Percentiles rank a stretch among this genome's conserved stretches.
Conservation (phyloP, 2,797 vertebrate species). For the Pseudocheirus occidentalis region DNA sequence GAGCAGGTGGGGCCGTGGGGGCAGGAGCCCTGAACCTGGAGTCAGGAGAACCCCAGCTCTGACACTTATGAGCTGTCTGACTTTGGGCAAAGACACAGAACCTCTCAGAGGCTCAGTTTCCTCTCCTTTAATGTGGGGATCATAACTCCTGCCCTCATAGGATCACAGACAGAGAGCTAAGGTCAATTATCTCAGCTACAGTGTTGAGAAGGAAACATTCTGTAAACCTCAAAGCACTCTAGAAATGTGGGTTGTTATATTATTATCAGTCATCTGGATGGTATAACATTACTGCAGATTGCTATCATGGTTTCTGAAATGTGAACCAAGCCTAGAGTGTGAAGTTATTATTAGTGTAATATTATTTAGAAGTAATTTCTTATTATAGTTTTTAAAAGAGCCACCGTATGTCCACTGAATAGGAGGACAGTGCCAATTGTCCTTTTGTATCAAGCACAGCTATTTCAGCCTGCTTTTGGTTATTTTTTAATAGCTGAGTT, state of each 20-base stretch:
- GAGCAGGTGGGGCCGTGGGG: background rate
- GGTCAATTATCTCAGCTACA: background rate
- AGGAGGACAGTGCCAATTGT: background rate
- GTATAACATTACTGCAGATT: constrained; percentile 45
- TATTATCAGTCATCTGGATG: background rate
- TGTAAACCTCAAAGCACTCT: background rate
- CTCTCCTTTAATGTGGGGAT: background rate
- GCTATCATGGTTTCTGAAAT: constrained; percentile 64
- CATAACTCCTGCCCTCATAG: background rate
- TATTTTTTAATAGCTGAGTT: background rate
- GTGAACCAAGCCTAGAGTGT: constrained; percentile 32
- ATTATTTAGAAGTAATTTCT: constrained; percentile 36
- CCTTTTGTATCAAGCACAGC: background rate
- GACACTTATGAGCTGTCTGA: background rate
- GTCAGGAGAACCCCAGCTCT: background rate
- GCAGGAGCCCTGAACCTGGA: background rate
- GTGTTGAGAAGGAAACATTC: background rate
- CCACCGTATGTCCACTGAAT: background rate
- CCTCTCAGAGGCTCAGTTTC: background rate
- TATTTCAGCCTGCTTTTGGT: background rate
- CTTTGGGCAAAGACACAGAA: background rate
- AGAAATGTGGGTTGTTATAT: background rate
- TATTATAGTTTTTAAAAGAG: constrained; percentile 40
- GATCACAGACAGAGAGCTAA: background rate
- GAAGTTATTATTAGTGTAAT: constrained; percentile 58